Evolutionary conservation across 2,113 vertebrate genomes (phyloP).

Genomic region (Hemiscyllium ocellatum): DNA sequence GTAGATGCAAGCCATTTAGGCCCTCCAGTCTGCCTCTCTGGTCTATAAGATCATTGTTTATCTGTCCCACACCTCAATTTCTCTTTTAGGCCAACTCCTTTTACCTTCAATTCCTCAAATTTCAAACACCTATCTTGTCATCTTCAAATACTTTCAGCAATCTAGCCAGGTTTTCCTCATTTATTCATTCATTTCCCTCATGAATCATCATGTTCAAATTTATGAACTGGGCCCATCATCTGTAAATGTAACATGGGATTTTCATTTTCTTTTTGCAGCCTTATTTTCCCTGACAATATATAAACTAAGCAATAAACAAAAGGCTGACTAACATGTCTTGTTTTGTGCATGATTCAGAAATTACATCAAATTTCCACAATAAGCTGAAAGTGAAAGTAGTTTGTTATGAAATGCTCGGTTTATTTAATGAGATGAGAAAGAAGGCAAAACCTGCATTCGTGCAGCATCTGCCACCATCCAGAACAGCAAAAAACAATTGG

Average conservation of each 20-base stretch:
- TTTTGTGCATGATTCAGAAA: not conserved
- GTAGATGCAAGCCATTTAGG: too few relatives aligned
- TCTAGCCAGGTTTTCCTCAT: not conserved
- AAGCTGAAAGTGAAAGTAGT: not conserved
- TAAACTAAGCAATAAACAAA: not conserved
- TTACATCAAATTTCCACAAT: not conserved
- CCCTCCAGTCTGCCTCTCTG: too few relatives aligned
- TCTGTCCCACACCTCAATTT: too few relatives aligned
- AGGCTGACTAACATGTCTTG: not conserved
- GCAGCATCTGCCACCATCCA: not conserved
- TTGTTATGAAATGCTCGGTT: not conserved
- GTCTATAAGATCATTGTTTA: too few relatives aligned
- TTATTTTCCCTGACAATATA: not conserved
- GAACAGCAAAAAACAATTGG: not conserved
- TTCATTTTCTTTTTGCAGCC: not conserved
- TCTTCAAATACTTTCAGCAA: too few relatives aligned
- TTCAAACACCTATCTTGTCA: too few relatives aligned
- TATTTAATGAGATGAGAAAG: not conserved
- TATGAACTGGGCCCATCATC: too few relatives aligned
- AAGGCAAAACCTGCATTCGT: not conserved
- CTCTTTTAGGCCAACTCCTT: too few relatives aligned
- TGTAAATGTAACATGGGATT: not conserved
- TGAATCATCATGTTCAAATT: not conserved
- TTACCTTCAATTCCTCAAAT: too few relatives aligned
- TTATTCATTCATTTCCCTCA: not conserved